phyloP scores from a whole-genome alignment of 2,797 vertebrate genomes.

The Pantherophis vulpinus region DNA sequence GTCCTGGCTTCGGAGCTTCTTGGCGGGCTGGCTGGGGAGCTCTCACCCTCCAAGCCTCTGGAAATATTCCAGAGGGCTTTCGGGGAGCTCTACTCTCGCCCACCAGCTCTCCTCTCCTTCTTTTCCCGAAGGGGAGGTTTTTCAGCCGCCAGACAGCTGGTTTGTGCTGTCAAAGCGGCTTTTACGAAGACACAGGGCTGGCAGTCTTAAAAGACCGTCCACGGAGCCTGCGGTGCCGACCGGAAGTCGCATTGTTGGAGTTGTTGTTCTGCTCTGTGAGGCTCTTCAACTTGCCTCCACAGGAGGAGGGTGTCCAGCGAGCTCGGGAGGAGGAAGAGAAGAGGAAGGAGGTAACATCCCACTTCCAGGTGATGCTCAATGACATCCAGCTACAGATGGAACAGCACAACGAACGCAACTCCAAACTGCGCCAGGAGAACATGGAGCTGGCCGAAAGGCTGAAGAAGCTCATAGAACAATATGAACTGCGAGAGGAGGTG shows the following conservation, averaged over 20 bases:
- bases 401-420: slow-evolving; percentile 94
- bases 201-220: no score
- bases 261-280: background rate
- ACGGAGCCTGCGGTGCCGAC: no score
- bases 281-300: rapidly evolving
- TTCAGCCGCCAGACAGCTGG: no score
- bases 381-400: slow-evolving; percentile 99
- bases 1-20: no score
- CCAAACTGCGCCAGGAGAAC: slow-evolving; percentile 93
- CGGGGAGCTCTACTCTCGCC: no score
- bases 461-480: slow-evolving; percentile 97
- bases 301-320: slow-evolving; percentile 94
- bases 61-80: no score
- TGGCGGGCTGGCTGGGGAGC: no score
- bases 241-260: background rate
- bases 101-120: no score
- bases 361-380: slow-evolving; percentile 95
- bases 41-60: no score
- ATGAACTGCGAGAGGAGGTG: slow-evolving; percentile 96
- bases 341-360: slow-evolving; percentile 94
- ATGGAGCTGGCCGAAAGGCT: slow-evolving; percentile 92
- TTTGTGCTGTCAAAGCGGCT: no score
- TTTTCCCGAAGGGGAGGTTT: no score
- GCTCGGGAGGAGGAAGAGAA: slow-evolving; percentile 96
- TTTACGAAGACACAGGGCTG: no score